These are phyloP conservation scores for Emys orbicularis DNA, from an alignment of 2,797 vertebrate species.

Conservation along the genomic window DNA sequence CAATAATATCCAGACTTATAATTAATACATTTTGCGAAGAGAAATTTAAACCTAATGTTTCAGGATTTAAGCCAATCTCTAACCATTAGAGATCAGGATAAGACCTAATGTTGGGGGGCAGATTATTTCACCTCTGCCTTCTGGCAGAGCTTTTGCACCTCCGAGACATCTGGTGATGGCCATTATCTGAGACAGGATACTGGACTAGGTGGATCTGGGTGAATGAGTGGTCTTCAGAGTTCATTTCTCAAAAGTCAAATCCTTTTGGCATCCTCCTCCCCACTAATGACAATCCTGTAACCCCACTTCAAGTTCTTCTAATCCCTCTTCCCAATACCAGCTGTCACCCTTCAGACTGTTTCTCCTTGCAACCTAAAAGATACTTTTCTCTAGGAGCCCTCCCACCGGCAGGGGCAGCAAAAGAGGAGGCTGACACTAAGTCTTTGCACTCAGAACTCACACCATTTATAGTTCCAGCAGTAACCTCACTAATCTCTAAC, in stretches of 20 bases:
- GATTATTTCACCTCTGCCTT: background rate
- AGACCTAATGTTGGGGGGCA: background rate
- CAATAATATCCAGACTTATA: background rate
- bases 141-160: background rate
- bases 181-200: background rate
- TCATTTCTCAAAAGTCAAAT: background rate
- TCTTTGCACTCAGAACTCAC: background rate
- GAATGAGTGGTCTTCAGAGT: background rate
- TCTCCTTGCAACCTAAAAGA: fast-evolving
- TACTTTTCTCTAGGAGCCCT: background rate
- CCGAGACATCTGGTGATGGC: background rate
- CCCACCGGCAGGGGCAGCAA: background rate
- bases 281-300: background rate
- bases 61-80: background rate
- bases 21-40: background rate
- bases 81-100: background rate
- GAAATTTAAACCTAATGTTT: background rate
- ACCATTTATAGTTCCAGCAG: background rate
- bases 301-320: background rate
- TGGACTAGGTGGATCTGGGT: background rate
- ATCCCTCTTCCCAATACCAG: background rate
- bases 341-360: background rate
- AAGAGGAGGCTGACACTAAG: background rate
- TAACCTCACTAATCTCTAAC: background rate
- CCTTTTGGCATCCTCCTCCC: background rate